Base-by-base conservation (phyloP, 1,140 invertebrate species). In the Brachionus manjavacas region DNA sequence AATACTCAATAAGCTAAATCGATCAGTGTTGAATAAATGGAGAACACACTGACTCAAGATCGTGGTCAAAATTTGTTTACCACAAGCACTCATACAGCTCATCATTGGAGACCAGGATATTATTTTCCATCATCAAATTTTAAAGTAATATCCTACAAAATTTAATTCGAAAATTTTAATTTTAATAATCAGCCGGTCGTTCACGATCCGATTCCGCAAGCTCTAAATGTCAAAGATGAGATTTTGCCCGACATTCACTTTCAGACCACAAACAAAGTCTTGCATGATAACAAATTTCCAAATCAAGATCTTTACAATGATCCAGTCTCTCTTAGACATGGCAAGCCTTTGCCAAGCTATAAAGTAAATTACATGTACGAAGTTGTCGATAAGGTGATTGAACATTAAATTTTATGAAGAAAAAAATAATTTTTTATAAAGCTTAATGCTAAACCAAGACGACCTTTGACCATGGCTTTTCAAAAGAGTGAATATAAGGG, bases 111-210 rank as follows among this genome's bases (percentile, higher is more conserved):
- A 70, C 88, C 88, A 46, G 88, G 89, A 11, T 90, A 89, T 85
- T 89, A 88, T 81, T 90, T 90, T 86, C 89, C 89, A 41, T 87
- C 87, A 85, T 87, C 89, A 28, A 87, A 89, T 52, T 90, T 89
- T 85, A 87, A 88, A 86, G 89, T 89, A 86, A 64, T 85, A 4
- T 31, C 12, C 7, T 31, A 35, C 0, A 12, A 35, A n/a, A 55
- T 68, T 14, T 4, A 43, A 4, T 28, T 78, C 14, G 49, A 49
- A 23, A n/a, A 43, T 20, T 31, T 64, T 70, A 14, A 68, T 20
- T 31, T 81, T 64, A 23, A 25, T 35, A 35, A 35, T 41, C 16
- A 83, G 80, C 68, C 60, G 12, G 81, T 83, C 20, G 12, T 83
- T 68, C 39, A 31, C 31, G 87, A 89, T 80, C 89, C 89, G 70